Conservation (phyloP, 2,113 vertebrate genomes). For the Corythornis madagascariensis region DNA sequence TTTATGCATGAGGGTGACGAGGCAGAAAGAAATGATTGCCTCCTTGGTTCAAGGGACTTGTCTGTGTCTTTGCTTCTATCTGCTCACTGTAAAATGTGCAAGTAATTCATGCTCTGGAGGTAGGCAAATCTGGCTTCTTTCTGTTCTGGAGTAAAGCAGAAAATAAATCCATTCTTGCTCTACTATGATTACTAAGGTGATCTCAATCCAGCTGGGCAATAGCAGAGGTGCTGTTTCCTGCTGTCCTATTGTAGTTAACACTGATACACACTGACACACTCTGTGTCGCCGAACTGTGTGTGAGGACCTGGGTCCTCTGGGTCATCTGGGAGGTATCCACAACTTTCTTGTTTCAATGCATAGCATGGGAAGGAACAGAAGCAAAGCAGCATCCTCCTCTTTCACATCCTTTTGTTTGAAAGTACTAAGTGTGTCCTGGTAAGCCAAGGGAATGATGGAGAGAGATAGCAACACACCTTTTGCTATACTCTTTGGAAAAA, state of each 20-base stretch:
- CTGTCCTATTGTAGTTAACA: neutral
- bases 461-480: constrained; percentile 35
- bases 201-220: neutral
- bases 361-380: neutral
- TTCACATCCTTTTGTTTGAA: neutral
- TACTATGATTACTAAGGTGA: neutral
- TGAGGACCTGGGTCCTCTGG: neutral
- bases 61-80: neutral
- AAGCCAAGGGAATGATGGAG: neutral
- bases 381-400: neutral
- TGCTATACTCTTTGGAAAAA: constrained; percentile 34
- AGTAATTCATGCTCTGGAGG: neutral
- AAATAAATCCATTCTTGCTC: constrained; percentile 19
- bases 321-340: neutral
- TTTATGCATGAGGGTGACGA: constrained; percentile 16
- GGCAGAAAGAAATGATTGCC: neutral
- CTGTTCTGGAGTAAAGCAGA: neutral
- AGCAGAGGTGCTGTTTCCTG: neutral
- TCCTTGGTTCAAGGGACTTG: constrained; percentile 19
- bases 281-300: neutral
- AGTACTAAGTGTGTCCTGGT: neutral
- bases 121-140: constrained; percentile 20
- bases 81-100: neutral
- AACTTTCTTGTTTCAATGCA: neutral
- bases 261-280: rapidly evolving